Evolutionary conservation across 1,140 invertebrate species (phyloP).

Genomic region (Gryon sp.): DNA sequence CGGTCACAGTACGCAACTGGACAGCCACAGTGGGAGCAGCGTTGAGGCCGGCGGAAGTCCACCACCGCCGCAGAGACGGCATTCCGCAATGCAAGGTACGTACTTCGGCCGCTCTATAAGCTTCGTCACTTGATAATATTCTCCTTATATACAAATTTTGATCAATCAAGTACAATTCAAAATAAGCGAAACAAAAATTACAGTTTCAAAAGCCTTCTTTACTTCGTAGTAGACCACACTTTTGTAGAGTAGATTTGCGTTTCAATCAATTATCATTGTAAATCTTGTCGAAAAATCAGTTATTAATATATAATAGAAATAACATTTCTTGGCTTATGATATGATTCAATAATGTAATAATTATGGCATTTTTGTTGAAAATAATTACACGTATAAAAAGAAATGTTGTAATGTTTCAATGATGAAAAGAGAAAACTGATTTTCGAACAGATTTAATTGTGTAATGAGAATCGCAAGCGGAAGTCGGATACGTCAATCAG

Average conservation of each 20-base stretch:
- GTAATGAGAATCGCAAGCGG: slow-evolving; percentile 25
- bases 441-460: slow-evolving; percentile 4
- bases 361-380: too few relatives aligned
- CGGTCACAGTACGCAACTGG: slow-evolving; percentile 89
- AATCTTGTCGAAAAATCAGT: slow-evolving; percentile 13
- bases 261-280: slow-evolving; percentile 17
- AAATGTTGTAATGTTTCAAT: too few relatives aligned
- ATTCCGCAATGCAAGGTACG: slow-evolving; percentile 81
- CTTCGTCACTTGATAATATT: slow-evolving; percentile 57
- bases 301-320: too few relatives aligned
- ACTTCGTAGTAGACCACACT: slow-evolving; percentile 34
- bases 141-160: slow-evolving; percentile 26
- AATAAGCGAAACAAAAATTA: slow-evolving; percentile 11
- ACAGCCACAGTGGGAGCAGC: slow-evolving; percentile 84
- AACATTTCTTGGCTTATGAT: too few relatives aligned
- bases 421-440: slow-evolving; percentile 12
- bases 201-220: slow-evolving; percentile 18
- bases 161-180: slow-evolving; percentile 22
- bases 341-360: too few relatives aligned
- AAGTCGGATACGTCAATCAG: slow-evolving; percentile 24
- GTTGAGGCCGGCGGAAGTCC: slow-evolving; percentile 80
- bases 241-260: slow-evolving; percentile 49
- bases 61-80: slow-evolving; percentile 78
- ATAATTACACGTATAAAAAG: not conserved
- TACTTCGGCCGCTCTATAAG: slow-evolving; percentile 52